Evolutionary conservation across 2,888 invertebrate species (phyloP), one percentile per base, ranked within the genome.

Genomic region (Cosmopolites sordidus): DNA sequence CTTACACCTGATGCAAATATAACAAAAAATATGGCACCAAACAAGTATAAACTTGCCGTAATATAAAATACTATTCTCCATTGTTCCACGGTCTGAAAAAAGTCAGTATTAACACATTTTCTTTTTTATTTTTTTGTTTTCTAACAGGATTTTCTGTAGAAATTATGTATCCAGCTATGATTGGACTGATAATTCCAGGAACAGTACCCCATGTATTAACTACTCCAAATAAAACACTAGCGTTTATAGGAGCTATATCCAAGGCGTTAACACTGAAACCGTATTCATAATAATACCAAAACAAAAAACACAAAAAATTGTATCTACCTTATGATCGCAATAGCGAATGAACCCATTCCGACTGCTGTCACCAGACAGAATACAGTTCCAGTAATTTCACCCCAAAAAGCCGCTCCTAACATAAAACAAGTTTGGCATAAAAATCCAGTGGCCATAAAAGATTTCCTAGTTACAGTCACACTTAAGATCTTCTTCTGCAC

Each of bases 11-110:
- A 90, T 39, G 86, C 86, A 69, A 88, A 86, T 1, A 83, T 61
- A 48, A 86, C 89, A 72, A 91, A 95, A 14, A 92, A 75, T 44
- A 90, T 69, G 17, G 90, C 89, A 1, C 94, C 94, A 11, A 87
- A 60, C 0, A 90, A 75, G 69, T 94, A 94, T 65, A 95, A 82
- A 52, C 79, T 80, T 61, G 89, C 86, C 0, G 92, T 84, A 64
- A 93, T 85, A 74, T 88, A 89, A 74, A 94, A 93, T 6, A 95
- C 88, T 27, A 83, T 76, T 58, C 86, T 83, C 94, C 94, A 95
- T 75, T 93, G 85, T 14, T 81, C 81, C 15, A 82, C 79, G 2
- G 80, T 82, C 84, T 88, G 41, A 45, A 45, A 46, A 17, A 45
- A 12, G 11, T 9, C 11, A 6, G 4, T 9, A 12, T 12, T 3